Evolutionary conservation across 2,113 vertebrate species (phyloP).

Genomic region (Cyprinodon brontotheroides): DNA sequence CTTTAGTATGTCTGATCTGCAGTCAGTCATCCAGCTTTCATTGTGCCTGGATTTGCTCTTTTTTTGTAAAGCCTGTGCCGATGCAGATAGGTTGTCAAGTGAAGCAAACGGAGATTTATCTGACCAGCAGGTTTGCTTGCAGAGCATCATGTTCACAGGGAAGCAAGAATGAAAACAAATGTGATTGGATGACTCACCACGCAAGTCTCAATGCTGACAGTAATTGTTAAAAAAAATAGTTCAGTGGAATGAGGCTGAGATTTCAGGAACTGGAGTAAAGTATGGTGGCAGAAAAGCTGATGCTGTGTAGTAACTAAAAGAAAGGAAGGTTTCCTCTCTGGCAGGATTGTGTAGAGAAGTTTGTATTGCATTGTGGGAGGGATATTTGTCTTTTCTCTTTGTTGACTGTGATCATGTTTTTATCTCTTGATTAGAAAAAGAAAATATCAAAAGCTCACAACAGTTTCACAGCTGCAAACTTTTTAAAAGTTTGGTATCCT

Average conservation of each 20-base stretch:
- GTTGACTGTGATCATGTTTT: background rate
- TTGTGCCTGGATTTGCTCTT: conserved; percentile 16
- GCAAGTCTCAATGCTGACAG: conserved; percentile 44
- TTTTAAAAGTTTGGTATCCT: background rate
- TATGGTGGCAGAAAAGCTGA: conserved; percentile 50
- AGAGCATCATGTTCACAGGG: conserved; percentile 36
- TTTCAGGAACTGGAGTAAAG: conserved; percentile 22
- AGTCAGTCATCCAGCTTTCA: conserved; percentile 56
- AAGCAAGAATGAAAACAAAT: conserved; percentile 29
- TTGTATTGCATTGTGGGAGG: conserved; percentile 8
- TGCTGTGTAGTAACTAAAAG: conserved; percentile 40
- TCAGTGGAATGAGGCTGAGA: conserved; percentile 26
- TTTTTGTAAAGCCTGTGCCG: conserved; percentile 6
- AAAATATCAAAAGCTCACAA: background rate
- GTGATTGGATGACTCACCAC: conserved; percentile 33
- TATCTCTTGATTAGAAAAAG: background rate
- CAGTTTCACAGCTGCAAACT: background rate
- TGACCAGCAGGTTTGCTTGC: conserved; percentile 36
- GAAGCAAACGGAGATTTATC: conserved; percentile 32
- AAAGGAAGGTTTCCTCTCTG: conserved; percentile 54
- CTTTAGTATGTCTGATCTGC: conserved; percentile 40
- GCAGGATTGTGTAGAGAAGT: conserved; percentile 33
- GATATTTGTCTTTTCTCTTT: background rate
- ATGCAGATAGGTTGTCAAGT: conserved; percentile 41
- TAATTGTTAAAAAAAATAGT: conserved; percentile 59